phyloP scores from a whole-genome alignment of 2,113 vertebrate species.

The Poecilia latipinna region DNA sequence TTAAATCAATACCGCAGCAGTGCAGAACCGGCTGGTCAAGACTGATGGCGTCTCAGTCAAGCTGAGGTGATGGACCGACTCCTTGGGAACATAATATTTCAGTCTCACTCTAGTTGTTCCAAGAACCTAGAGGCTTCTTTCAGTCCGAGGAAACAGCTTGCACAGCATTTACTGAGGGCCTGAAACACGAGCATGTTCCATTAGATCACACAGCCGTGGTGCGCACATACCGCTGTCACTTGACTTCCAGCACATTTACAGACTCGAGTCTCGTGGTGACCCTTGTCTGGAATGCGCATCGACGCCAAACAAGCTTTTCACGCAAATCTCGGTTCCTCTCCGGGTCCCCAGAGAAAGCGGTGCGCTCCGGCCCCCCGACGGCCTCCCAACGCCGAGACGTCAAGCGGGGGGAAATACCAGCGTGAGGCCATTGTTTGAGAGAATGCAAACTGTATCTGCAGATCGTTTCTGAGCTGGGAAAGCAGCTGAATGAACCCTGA shows the following conservation, averaged over 20 bases:
- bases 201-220: not conserved
- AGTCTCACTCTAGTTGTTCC: slow-evolving; percentile 24
- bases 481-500: slow-evolving; percentile 44
- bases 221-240: not conserved
- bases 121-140: not conserved
- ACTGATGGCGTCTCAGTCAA: slow-evolving; percentile 33
- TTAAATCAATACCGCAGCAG: slow-evolving; percentile 46
- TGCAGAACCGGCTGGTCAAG: slow-evolving; percentile 39
- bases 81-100: slow-evolving; percentile 27
- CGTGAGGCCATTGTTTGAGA: slow-evolving; percentile 62
- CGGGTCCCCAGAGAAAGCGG: slow-evolving; percentile 34
- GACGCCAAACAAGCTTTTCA: slow-evolving; percentile 23
- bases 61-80: slow-evolving; percentile 36
- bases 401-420: slow-evolving; percentile 64
- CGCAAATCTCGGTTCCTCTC: slow-evolving; percentile 31
- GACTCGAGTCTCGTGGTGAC: slow-evolving; percentile 12
- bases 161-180: slow-evolving; percentile 3
- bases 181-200: slow-evolving; percentile 18
- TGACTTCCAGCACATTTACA: not conserved
- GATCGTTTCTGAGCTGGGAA: slow-evolving; percentile 31
- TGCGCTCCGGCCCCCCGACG: slow-evolving; percentile 25
- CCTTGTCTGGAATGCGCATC: slow-evolving; percentile 42
- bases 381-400: slow-evolving; percentile 36
- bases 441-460: slow-evolving; percentile 41
- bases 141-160: slow-evolving; percentile 8